Evolutionary conservation across 1,140 invertebrate genomes (phyloP).

Genomic region (Whitmania pigra): DNA sequence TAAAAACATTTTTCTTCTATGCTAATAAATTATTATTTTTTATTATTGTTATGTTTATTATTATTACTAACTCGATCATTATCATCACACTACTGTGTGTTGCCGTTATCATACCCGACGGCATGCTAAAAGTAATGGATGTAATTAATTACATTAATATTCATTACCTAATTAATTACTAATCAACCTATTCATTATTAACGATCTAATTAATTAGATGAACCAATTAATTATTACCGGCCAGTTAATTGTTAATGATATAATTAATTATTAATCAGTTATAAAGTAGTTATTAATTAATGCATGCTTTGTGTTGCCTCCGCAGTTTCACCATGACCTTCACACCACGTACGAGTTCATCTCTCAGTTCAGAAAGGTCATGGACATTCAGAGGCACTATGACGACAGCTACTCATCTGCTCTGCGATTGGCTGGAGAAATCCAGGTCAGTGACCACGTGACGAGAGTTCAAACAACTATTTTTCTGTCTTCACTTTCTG

Average conservation of each 20-base stretch:
- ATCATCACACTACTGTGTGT: too few species aligned
- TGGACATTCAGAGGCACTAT: not conserved
- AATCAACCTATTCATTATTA: not conserved
- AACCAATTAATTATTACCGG: not conserved
- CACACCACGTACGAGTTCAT: not conserved
- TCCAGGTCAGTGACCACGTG: conserved; percentile 4
- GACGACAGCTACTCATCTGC: conserved; percentile 1
- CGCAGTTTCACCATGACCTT: not conserved
- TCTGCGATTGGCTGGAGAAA: not conserved
- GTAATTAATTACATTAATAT: too few species aligned
- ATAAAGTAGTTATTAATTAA: not conserved
- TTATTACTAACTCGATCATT: too few species aligned
- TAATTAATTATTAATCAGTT: not conserved
- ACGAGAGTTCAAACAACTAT: not conserved
- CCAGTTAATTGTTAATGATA: not conserved
- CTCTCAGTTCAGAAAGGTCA: not conserved
- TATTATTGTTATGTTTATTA: too few species aligned
- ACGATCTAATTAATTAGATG: not conserved
- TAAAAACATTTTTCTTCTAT: too few species aligned
- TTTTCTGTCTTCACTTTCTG: not conserved
- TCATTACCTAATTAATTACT: not conserved
- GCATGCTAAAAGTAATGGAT: too few species aligned
- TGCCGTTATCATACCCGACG: too few species aligned
- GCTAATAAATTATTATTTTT: too few species aligned
- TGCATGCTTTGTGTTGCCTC: not conserved